phyloP scores from a whole-genome alignment of 2,113 vertebrate species.

The Tenrec ecaudatus region DNA sequence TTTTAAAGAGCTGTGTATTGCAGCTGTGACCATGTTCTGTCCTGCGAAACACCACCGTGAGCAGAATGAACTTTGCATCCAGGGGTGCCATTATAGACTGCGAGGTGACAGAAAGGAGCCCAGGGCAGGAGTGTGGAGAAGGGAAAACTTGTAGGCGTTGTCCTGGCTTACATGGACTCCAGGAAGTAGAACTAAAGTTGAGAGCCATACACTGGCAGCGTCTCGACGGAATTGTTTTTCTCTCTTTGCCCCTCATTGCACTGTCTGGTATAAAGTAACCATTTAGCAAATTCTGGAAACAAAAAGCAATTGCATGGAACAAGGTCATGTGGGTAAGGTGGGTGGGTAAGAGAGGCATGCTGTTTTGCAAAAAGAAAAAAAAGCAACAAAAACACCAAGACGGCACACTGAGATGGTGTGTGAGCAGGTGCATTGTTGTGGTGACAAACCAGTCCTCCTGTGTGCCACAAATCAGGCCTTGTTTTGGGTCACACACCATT shows the following conservation, averaged over 20 bases:
- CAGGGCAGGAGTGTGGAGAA: not conserved
- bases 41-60: not conserved
- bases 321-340: too few species aligned
- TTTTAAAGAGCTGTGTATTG: slow-evolving; percentile 9
- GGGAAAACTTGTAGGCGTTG: not conserved
- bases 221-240: too few species aligned
- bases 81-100: not conserved
- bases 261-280: not conserved
- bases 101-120: not conserved
- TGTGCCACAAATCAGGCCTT: too few species aligned
- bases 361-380: too few species aligned
- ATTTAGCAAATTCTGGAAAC: not conserved
- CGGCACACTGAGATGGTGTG: too few species aligned
- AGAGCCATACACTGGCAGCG: not conserved
- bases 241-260: not conserved
- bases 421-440: too few species aligned
- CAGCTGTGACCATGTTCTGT: slow-evolving; percentile 1
- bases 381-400: too few species aligned
- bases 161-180: not conserved
- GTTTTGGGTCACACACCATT: too few species aligned
- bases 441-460: too few species aligned
- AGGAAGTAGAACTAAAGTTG: not conserved
- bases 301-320: too few species aligned
- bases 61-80: slow-evolving; percentile 30
- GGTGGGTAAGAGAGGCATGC: too few species aligned